These are phyloP conservation scores for Lithosia quadra DNA, from an alignment of 2,888 invertebrate genomes.

Conservation along the genomic window DNA sequence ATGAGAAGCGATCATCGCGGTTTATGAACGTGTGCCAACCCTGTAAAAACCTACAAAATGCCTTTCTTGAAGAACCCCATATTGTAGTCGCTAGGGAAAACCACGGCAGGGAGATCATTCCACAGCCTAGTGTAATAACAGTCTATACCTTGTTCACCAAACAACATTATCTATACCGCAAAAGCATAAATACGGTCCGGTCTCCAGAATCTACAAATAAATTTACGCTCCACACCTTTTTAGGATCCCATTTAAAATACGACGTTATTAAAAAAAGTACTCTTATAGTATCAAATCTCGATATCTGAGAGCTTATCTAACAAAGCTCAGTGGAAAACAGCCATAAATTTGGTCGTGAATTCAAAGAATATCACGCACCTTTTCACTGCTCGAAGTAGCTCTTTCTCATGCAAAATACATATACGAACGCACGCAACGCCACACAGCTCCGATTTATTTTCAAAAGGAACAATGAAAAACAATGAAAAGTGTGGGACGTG, in stretches of 20 bases:
- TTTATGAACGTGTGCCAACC: no score
- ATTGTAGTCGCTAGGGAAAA: no score
- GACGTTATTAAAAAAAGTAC: conserved; percentile 8
- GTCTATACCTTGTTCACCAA: no score
- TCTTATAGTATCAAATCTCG: conserved; percentile 20
- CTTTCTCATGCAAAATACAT: conserved; percentile 56
- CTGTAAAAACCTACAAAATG: no score
- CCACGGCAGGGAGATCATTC: no score
- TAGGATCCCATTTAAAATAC: neutral
- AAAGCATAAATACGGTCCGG: neutral
- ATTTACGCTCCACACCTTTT: neutral
- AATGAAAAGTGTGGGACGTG: conserved; percentile 56
- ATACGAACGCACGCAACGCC: conserved; percentile 49
- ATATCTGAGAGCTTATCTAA: conserved; percentile 40
- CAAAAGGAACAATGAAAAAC: conserved; percentile 56
- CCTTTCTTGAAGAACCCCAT: no score
- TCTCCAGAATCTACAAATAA: neutral
- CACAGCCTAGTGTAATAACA: no score
- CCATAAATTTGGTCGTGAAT: conserved; percentile 48
- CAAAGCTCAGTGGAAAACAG: conserved; percentile 36
- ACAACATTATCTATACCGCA: no score
- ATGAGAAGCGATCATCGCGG: no score
- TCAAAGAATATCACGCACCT: conserved; percentile 51
- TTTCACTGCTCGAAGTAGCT: conserved; percentile 45
- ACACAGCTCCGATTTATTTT: conserved; percentile 51